phyloP scores from a whole-genome alignment of 1,140 invertebrate genomes.

The Apis laboriosa region DNA sequence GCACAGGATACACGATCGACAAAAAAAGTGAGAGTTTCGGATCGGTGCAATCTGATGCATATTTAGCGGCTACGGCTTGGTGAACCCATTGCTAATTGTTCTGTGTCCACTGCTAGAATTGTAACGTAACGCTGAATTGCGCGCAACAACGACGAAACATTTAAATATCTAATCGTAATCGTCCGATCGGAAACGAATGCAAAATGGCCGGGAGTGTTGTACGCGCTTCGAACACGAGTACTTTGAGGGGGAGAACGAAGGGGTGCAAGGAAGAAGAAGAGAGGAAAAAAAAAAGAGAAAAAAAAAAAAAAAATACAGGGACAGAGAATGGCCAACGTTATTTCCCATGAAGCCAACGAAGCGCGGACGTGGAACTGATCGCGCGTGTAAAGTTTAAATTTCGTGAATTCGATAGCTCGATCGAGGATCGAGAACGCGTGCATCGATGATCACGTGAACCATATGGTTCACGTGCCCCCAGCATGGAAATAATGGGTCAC shows the following conservation, averaged over 20 bases:
- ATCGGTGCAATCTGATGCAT: neutral
- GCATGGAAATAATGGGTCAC: slow-evolving; percentile 77
- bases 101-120: slow-evolving; percentile 7
- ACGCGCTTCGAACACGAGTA: neutral
- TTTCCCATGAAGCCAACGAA: slow-evolving; percentile 70
- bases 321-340: slow-evolving; percentile 50
- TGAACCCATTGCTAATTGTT: slow-evolving; percentile 34
- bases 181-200: neutral
- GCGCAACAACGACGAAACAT: slow-evolving; percentile 17
- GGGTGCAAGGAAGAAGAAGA: neutral
- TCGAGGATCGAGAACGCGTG: slow-evolving; percentile 44
- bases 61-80: slow-evolving; percentile 35
- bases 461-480: slow-evolving; percentile 78
- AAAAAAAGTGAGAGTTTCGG: neutral
- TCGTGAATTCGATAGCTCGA: slow-evolving; percentile 74
- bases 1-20: neutral
- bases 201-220: neutral
- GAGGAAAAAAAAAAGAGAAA: neutral
- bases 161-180: slow-evolving; percentile 20
- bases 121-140: slow-evolving; percentile 4
- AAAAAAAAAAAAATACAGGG: neutral
- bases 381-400: slow-evolving; percentile 74
- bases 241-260: neutral
- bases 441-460: slow-evolving; percentile 62
- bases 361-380: slow-evolving; percentile 63